A percentile compares a stretch with the other conserved stretches of the same genome.
Evolutionary conservation across 2,888 invertebrate species (phyloP).

Genomic region (Thecophora atra): DNA sequence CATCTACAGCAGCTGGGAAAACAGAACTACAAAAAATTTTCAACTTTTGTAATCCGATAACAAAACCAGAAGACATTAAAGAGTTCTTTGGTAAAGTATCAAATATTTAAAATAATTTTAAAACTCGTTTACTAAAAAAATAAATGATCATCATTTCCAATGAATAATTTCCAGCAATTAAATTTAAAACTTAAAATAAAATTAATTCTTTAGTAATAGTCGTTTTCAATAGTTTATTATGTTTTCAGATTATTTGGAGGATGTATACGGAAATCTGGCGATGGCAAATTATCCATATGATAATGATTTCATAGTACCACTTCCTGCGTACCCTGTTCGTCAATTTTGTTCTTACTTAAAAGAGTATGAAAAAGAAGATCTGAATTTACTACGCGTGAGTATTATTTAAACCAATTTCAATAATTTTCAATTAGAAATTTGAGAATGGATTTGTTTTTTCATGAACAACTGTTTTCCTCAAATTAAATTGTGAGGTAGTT

Average conservation of each 20-base stretch:
- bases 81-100: slow-evolving; percentile 38
- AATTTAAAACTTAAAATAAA: no score
- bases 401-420: slow-evolving; percentile 11
- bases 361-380: slow-evolving; percentile 38
- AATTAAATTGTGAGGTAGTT: no score
- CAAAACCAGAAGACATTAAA: slow-evolving; percentile 69
- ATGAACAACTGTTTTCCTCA: no score
- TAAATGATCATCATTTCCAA: no score
- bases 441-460: no score
- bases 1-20: slow-evolving; percentile 73
- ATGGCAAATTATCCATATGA: slow-evolving; percentile 97
- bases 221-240: slow-evolving; percentile 64
- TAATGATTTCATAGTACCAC: slow-evolving; percentile 79
- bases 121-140: background rate
- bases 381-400: slow-evolving; percentile 43
- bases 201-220: no score
- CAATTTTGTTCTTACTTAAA: slow-evolving; percentile 71
- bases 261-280: slow-evolving; percentile 82
- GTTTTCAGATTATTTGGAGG: slow-evolving; percentile 72
- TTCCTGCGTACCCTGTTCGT: slow-evolving; percentile 87
- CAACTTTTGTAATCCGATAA: slow-evolving; percentile 79
- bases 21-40: slow-evolving; percentile 77
- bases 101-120: slow-evolving; percentile 8
- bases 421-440: background rate
- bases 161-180: no score